Conservation (phyloP, 2,797 vertebrate genomes). For the Argentina silus region DNA sequence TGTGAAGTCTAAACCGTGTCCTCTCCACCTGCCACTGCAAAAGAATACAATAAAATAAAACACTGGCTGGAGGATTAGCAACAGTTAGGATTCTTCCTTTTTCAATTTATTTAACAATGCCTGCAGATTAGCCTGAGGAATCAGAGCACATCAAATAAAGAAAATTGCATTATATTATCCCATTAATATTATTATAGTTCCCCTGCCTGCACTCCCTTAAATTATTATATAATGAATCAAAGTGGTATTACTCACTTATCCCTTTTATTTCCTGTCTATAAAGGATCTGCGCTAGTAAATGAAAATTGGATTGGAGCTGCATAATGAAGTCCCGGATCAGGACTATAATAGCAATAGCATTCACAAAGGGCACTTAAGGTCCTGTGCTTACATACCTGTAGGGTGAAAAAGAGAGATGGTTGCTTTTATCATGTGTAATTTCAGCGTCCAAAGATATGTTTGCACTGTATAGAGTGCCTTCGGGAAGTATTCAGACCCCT, state of each 20-base stretch:
- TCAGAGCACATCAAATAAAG: conserved; percentile 75
- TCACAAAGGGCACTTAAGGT: conserved; percentile 28
- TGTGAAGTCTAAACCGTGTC: not conserved
- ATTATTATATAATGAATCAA: conserved; percentile 75
- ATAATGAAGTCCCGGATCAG: conserved; percentile 54
- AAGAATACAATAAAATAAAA: not conserved
- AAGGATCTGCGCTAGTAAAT: conserved; percentile 61
- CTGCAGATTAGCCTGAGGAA: conserved; percentile 76
- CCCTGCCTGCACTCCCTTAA: conserved; percentile 40
- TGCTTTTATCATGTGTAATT: not conserved
- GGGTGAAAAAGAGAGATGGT: not conserved
- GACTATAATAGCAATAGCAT: conserved; percentile 13
- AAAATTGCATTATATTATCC: conserved; percentile 78
- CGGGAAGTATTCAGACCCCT: too few relatives aligned
- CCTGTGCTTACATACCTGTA: conserved; percentile 5
- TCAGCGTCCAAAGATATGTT: not conserved
- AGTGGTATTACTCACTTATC: conserved; percentile 70
- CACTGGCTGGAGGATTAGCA: conserved; percentile 42
- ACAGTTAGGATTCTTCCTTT: conserved; percentile 38
- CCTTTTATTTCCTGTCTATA: conserved; percentile 58
- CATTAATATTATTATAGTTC: conserved; percentile 79
- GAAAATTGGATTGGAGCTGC: conserved; percentile 69
- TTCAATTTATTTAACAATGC: conserved; percentile 73
- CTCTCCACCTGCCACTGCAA: not conserved
- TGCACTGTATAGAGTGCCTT: not conserved